Evolutionary conservation across 1,140 invertebrate species (phyloP).

Genomic region (Tachypleus tridentatus): DNA sequence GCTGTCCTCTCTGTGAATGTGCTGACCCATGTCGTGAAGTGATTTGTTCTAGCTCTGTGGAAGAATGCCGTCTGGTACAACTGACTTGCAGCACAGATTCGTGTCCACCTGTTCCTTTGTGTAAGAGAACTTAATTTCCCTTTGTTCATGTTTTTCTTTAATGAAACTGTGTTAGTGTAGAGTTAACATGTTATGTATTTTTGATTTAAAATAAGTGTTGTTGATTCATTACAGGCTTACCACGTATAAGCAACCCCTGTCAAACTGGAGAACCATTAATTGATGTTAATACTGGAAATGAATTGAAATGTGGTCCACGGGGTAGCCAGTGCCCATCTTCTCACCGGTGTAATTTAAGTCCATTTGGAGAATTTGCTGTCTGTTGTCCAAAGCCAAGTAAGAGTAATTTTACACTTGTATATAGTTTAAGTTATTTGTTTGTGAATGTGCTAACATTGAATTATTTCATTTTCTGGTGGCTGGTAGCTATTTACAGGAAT

Average conservation of each 20-base stretch:
- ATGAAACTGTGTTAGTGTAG: background rate
- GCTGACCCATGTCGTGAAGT: slow-evolving; percentile 54
- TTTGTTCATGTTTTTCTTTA: slow-evolving; percentile 1
- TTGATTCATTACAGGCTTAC: slow-evolving; percentile 34
- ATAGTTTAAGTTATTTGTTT: too few species aligned
- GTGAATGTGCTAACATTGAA: too few species aligned
- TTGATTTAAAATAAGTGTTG: slow-evolving; percentile 2
- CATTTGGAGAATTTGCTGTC: slow-evolving; percentile 59
- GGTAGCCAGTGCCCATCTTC: slow-evolving; percentile 61
- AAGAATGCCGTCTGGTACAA: slow-evolving; percentile 36
- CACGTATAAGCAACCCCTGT: slow-evolving; percentile 58
- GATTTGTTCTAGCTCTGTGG: slow-evolving; percentile 28
- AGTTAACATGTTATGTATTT: background rate
- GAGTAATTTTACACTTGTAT: slow-evolving; percentile 12
- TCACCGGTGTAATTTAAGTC: slow-evolving; percentile 68
- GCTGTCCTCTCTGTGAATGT: slow-evolving; percentile 61
- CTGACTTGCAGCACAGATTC: slow-evolving; percentile 41
- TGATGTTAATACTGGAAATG: slow-evolving; percentile 33
- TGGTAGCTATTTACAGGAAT: too few species aligned
- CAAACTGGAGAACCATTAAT: slow-evolving; percentile 48
- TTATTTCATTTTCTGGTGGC: too few species aligned
- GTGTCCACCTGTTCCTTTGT: slow-evolving; percentile 63
- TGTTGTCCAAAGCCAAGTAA: slow-evolving; percentile 70
- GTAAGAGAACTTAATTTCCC: slow-evolving; percentile 26
- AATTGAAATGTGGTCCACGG: slow-evolving; percentile 54